Evolutionary conservation across 2,113 vertebrate genomes (phyloP).

Genomic region (human (Homo sapiens)): DNA sequence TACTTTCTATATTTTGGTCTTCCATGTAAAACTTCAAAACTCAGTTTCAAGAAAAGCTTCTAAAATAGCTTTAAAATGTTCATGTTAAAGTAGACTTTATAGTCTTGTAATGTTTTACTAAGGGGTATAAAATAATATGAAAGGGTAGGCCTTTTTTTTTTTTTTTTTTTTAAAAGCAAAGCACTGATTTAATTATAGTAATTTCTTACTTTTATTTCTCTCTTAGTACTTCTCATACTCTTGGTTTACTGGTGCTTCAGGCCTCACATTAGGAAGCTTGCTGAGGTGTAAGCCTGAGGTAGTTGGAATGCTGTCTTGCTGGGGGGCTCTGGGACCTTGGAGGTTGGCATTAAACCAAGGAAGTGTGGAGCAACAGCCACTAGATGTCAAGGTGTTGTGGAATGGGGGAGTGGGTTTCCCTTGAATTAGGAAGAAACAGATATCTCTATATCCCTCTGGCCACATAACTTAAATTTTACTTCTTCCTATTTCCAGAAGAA

Average conservation of each 20-base stretch:
- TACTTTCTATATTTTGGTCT: neutral
- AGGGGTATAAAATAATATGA: neutral
- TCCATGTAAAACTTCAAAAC: constrained; percentile 26
- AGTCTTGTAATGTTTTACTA: neutral
- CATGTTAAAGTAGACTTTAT: neutral
- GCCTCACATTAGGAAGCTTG: neutral
- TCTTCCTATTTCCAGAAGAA: neutral
- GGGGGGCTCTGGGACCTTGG: neutral
- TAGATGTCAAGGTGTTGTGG: neutral
- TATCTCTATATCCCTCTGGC: rapidly evolving
- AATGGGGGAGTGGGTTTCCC: rapidly evolving
- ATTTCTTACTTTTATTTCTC: neutral
- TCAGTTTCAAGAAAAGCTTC: neutral
- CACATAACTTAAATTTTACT: rapidly evolving
- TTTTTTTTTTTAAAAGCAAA: neutral
- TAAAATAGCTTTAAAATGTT: neutral
- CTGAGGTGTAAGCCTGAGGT: neutral
- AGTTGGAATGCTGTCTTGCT: neutral
- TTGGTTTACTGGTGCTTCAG: neutral
- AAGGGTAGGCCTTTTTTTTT: neutral
- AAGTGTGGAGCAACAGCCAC: rapidly evolving
- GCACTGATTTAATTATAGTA: neutral
- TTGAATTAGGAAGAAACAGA: neutral
- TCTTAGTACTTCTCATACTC: neutral
- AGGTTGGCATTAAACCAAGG: neutral